Conservation (phyloP, 2,797 vertebrate genomes). For the Pachyuromys duprasi region DNA sequence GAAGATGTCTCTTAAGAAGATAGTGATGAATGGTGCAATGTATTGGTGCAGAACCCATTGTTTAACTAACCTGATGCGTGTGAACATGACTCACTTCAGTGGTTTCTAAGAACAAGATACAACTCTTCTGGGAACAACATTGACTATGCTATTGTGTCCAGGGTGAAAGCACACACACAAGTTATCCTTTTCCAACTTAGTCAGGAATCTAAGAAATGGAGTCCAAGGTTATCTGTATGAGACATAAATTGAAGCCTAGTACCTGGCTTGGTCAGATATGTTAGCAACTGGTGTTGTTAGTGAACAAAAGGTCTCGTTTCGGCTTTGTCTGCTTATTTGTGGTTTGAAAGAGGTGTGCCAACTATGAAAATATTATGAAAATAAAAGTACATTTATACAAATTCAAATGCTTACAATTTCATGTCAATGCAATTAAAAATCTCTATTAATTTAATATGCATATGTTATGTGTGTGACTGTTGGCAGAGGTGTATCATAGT, state of each 20-base stretch:
- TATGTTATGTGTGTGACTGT: not conserved
- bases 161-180: not conserved
- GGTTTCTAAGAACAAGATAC: conserved; percentile 1
- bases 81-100: not conserved
- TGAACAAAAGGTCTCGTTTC: not conserved
- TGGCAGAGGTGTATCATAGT: not conserved
- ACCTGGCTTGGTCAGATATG: not conserved
- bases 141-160: not conserved
- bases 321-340: not conserved
- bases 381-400: not conserved
- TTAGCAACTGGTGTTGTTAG: not conserved
- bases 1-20: not conserved
- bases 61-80: not conserved
- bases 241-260: not conserved
- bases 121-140: conserved; percentile 21
- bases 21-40: not conserved
- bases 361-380: conserved; percentile 35
- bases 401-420: not conserved
- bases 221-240: not conserved
- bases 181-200: not conserved
- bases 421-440: not conserved
- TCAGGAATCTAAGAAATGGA: conserved; percentile 25
- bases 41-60: not conserved
- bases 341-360: not conserved
- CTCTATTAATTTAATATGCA: not conserved